These are phyloP conservation scores for Lonchura striata DNA, from an alignment of 2,113 vertebrate genomes.

Conservation along the genomic window DNA sequence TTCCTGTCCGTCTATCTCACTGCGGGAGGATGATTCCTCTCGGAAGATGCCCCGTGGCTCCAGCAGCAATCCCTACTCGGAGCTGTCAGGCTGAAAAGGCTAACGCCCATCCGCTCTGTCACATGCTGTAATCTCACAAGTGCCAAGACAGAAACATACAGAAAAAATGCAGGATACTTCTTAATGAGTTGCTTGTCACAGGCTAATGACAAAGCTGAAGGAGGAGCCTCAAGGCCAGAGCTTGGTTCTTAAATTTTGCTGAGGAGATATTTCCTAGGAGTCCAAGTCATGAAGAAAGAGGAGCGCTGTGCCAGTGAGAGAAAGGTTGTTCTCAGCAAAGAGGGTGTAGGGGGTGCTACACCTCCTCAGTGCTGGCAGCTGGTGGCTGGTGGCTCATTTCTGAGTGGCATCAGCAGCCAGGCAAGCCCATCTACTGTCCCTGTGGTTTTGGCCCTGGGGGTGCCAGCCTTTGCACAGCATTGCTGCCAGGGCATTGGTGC, in stretches of 20 bases:
- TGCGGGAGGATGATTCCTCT: slow-evolving; percentile 33
- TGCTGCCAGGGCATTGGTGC: background rate
- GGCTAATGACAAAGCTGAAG: slow-evolving; percentile 44
- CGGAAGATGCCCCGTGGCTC: slow-evolving; percentile 63
- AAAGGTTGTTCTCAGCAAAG: background rate
- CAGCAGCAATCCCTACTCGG: slow-evolving; percentile 50
- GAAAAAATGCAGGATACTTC: slow-evolving; percentile 40
- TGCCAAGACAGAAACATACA: slow-evolving; percentile 37
- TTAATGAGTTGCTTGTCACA: slow-evolving; percentile 64
- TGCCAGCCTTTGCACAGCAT: fast-evolving
- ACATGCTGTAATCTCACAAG: slow-evolving; percentile 64
- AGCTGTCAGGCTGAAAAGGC: slow-evolving; percentile 71
- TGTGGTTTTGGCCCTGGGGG: fast-evolving
- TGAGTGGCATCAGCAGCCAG: fast-evolving
- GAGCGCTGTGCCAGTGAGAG: background rate
- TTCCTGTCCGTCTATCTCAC: slow-evolving; percentile 63
- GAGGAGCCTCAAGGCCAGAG: slow-evolving; percentile 13
- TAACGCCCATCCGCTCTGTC: slow-evolving; percentile 62
- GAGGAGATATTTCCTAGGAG: background rate
- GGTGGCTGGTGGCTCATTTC: background rate
- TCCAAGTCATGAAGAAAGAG: background rate
- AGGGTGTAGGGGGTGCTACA: background rate
- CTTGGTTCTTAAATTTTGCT: slow-evolving; percentile 5
- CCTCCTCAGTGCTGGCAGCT: fast-evolving
- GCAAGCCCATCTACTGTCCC: fast-evolving